These are phyloP conservation scores for Battus philenor DNA, from an alignment of 1,140 invertebrate species.

Conservation along the genomic window DNA sequence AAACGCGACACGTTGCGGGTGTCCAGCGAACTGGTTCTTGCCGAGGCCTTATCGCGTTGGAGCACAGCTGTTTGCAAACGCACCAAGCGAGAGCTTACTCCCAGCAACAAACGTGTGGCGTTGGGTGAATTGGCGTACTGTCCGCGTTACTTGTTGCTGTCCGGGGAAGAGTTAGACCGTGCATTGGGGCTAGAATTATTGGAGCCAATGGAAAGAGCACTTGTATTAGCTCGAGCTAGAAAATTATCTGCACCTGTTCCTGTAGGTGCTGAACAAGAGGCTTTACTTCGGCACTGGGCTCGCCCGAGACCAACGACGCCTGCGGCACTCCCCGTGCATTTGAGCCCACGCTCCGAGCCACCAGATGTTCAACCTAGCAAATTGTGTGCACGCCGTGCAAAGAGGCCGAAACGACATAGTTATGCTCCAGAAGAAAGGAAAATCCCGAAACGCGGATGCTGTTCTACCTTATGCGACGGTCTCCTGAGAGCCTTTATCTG, in stretches of 20 bases:
- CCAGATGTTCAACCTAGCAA: conserved; percentile 51
- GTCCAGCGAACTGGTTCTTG: conserved; percentile 75
- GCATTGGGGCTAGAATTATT: conserved; percentile 53
- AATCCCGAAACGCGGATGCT: conserved; percentile 48
- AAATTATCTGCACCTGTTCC: conserved; percentile 59
- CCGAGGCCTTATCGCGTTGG: conserved; percentile 80
- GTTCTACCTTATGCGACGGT: conserved; percentile 52
- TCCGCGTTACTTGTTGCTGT: conserved; percentile 81
- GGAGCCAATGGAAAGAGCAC: conserved; percentile 60
- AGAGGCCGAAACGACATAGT: conserved; percentile 57
- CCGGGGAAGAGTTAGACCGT: conserved; percentile 77
- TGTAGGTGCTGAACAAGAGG: conserved; percentile 59
- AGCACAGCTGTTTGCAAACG: conserved; percentile 81
- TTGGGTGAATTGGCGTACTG: conserved; percentile 80
- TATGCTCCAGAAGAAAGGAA: conserved; percentile 55
- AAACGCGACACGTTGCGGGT: conserved; percentile 78
- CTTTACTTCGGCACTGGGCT: conserved; percentile 55
- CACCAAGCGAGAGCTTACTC: conserved; percentile 78
- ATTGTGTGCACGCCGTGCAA: conserved; percentile 52
- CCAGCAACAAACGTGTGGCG: conserved; percentile 78
- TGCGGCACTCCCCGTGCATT: conserved; percentile 51
- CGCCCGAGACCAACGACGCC: conserved; percentile 49
- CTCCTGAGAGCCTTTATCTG: conserved; percentile 62
- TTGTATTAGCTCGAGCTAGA: conserved; percentile 52
- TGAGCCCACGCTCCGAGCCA: conserved; percentile 58